Percentiles rank a stretch among this genome's conserved stretches.
Evolutionary conservation across 2,113 vertebrate genomes (phyloP).

Genomic region (Hemiscyllium ocellatum): DNA sequence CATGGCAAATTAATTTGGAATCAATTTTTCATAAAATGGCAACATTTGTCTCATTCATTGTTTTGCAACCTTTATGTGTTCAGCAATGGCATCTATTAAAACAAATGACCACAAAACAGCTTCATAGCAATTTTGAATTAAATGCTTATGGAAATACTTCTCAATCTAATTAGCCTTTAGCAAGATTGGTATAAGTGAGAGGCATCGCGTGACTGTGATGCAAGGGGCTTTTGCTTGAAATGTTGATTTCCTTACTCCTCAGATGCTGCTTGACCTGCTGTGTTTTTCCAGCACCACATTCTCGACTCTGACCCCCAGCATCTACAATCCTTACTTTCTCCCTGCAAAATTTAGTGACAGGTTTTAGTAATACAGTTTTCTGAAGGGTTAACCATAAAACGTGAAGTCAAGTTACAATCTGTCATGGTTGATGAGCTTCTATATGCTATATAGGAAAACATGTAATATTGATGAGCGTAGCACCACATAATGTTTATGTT

Average conservation of each 20-base stretch:
- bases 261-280: too few relatives aligned
- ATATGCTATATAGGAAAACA: neutral
- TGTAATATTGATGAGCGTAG: neutral
- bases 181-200: slow-evolving; percentile 55
- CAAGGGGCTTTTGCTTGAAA: too few relatives aligned
- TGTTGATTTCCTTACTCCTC: too few relatives aligned
- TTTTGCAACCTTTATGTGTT: neutral
- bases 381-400: neutral
- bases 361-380: slow-evolving; percentile 47
- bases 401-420: slow-evolving; percentile 12
- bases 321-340: too few relatives aligned
- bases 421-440: neutral
- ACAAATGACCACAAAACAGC: neutral
- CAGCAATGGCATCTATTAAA: neutral
- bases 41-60: neutral
- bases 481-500: neutral
- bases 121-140: slow-evolving; percentile 4
- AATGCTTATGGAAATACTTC: slow-evolving; percentile 37
- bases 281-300: too few relatives aligned
- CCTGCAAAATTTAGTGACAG: slow-evolving; percentile 62
- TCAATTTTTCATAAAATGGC: neutral
- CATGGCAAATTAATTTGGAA: neutral
- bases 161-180: slow-evolving; percentile 56
- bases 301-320: too few relatives aligned
- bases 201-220: slow-evolving; percentile 58